Conservation (phyloP, 2,888 invertebrate species). For the Acronicta aceris region DNA sequence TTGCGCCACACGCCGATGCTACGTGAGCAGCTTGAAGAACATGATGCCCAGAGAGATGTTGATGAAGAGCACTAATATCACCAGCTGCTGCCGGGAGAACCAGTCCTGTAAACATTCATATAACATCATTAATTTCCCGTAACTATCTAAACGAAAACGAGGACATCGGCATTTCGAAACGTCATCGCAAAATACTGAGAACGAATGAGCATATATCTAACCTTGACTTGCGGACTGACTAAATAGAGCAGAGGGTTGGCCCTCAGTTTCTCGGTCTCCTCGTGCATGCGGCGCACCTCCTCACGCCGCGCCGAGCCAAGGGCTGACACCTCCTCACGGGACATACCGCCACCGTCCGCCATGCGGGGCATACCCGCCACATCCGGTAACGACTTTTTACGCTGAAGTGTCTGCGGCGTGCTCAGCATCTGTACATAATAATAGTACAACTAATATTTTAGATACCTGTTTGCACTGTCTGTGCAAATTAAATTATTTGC, state of each 20-base stretch:
- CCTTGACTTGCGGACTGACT: slow-evolving; percentile 99
- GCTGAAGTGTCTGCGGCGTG: slow-evolving; percentile 94
- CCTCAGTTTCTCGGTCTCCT: slow-evolving; percentile 96
- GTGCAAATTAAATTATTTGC: not conserved
- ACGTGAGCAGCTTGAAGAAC: slow-evolving; percentile 98
- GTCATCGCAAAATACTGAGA: not conserved
- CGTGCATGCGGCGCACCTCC: slow-evolving; percentile 96
- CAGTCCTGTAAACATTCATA: slow-evolving; percentile 92
- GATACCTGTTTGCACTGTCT: not conserved
- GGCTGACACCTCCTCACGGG: slow-evolving; percentile 98
- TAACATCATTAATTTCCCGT: slow-evolving; percentile 2
- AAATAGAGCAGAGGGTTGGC: slow-evolving; percentile 98
- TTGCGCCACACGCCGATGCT: slow-evolving; percentile 91
- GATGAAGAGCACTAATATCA: slow-evolving; percentile 97
- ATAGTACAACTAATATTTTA: not conserved
- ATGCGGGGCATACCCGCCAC: slow-evolving; percentile 95
- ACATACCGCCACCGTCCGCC: slow-evolving; percentile 93
- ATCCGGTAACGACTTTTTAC: slow-evolving; percentile 99
- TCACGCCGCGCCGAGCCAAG: slow-evolving; percentile 98
- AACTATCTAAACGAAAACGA: not conserved
- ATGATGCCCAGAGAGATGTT: slow-evolving; percentile 98
- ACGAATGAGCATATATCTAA: slow-evolving; percentile 67
- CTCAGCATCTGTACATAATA: slow-evolving; percentile 91
- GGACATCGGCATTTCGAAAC: slow-evolving; percentile 41
- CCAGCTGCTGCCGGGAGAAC: slow-evolving; percentile 98